A percentile compares a stretch with the other conserved stretches of the same genome.
Conservation (phyloP, 2,113 vertebrate genomes). For the Caracal caracal region DNA sequence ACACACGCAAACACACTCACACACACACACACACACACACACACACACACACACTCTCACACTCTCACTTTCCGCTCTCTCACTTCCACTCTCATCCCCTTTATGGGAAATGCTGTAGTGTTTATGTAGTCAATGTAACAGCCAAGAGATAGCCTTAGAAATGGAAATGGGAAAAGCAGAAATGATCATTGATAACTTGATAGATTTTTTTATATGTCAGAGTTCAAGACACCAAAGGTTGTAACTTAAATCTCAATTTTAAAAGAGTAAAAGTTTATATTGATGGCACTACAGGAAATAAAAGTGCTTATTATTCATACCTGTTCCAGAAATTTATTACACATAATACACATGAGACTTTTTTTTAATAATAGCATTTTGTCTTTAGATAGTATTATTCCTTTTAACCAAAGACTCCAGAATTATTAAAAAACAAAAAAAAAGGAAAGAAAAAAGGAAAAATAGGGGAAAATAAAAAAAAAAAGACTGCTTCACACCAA, state of each 20-base stretch:
- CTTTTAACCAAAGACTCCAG: slow-evolving; percentile 88
- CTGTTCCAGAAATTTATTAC: slow-evolving; percentile 79
- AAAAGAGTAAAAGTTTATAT: slow-evolving; percentile 66
- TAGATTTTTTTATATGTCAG: slow-evolving; percentile 44
- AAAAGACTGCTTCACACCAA: slow-evolving; percentile 88
- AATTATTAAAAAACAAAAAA: slow-evolving; percentile 81
- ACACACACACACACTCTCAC: background rate
- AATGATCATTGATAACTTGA: slow-evolving; percentile 50
- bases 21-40: background rate
- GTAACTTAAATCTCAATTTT: slow-evolving; percentile 65
- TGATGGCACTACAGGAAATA: slow-evolving; percentile 72
- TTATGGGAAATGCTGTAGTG: slow-evolving; percentile 61
- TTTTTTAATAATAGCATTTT: slow-evolving; percentile 66
- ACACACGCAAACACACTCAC: too few relatives aligned
- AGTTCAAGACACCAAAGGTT: slow-evolving; percentile 65
- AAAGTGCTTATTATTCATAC: slow-evolving; percentile 65
- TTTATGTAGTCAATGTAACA: slow-evolving; percentile 47
- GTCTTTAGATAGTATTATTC: slow-evolving; percentile 80
- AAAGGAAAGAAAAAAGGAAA: slow-evolving; percentile 78
- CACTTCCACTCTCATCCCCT: background rate
- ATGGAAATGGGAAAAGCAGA: slow-evolving; percentile 22
- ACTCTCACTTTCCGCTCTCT: background rate
- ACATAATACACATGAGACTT: slow-evolving; percentile 63
- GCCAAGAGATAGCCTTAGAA: slow-evolving; percentile 36
- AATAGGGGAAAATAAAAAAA: slow-evolving; percentile 64